Evolutionary conservation across 2,113 vertebrate species (phyloP).

Genomic region (Eudyptes chrysolophus): DNA sequence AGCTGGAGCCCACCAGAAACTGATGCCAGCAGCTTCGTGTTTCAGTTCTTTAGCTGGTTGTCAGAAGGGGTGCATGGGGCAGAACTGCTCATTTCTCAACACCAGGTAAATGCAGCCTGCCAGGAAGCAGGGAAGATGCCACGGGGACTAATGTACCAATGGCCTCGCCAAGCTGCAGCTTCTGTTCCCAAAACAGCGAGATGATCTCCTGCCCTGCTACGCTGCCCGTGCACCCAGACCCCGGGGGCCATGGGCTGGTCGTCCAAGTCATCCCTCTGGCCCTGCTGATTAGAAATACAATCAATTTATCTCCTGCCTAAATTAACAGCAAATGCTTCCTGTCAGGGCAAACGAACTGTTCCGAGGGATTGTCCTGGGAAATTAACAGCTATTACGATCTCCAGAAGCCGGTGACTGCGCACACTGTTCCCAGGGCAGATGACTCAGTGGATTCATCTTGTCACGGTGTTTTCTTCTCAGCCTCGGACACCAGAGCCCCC

Average conservation of each 20-base stretch:
- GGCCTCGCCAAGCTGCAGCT: background rate
- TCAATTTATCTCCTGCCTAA: background rate
- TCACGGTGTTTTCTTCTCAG: background rate
- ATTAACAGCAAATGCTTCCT: background rate
- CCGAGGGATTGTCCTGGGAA: background rate
- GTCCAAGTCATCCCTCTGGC: background rate
- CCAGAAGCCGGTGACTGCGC: background rate
- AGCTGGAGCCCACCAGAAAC: background rate
- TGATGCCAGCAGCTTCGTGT: rapidly evolving
- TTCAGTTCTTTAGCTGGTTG: background rate
- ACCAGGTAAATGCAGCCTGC: background rate
- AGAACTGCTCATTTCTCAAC: background rate
- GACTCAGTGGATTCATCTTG: background rate
- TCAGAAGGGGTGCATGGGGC: background rate
- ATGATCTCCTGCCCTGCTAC: background rate
- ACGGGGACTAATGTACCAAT: rapidly evolving
- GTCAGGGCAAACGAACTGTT: background rate
- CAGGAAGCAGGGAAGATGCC: background rate
- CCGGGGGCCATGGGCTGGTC: rapidly evolving
- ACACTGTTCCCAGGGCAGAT: background rate
- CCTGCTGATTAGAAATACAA: background rate
- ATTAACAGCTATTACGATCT: background rate
- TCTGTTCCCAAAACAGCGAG: rapidly evolving
- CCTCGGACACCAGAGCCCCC: background rate
- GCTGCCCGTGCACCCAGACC: background rate